These are phyloP conservation scores for Eretmocerus hayati DNA, from an alignment of 2,888 invertebrate genomes.

Conservation along the genomic window DNA sequence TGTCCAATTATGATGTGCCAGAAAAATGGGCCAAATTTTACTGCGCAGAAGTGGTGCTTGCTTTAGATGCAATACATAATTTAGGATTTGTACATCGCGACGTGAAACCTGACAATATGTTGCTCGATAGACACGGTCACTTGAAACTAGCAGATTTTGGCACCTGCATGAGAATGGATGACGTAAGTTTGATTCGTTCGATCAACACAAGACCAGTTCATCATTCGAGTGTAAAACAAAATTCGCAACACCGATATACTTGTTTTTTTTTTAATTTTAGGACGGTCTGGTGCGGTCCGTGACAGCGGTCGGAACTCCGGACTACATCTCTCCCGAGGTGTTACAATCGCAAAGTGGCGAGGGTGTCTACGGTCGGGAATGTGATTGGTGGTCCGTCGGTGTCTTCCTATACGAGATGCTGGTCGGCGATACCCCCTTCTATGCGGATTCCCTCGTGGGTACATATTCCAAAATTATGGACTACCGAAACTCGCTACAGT, in stretches of 20 bases:
- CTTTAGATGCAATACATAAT: constrained; percentile 93
- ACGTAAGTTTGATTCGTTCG: constrained; percentile 45
- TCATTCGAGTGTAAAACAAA: neutral
- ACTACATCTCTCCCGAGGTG: constrained; percentile 99
- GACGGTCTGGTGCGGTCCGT: constrained; percentile 94
- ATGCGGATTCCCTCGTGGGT: constrained; percentile 95
- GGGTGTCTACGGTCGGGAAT: constrained; percentile 93
- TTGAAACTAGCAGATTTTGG: constrained; percentile 99
- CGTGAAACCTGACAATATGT: constrained; percentile 98
- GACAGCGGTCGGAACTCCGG: constrained; percentile 98
- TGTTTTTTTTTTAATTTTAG: constrained; percentile 38
- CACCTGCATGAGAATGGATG: constrained; percentile 98
- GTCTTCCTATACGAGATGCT: constrained; percentile 99
- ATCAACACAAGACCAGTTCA: neutral
- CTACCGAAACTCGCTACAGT: constrained; percentile 89
- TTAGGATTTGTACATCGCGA: constrained; percentile 97
- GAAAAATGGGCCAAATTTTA: constrained; percentile 99
- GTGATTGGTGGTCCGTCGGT: constrained; percentile 99
- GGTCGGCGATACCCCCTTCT: constrained; percentile 97
- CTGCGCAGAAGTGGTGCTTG: constrained; percentile 95
- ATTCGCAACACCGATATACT: neutral
- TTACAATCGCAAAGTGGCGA: constrained; percentile 93
- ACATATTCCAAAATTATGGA: constrained; percentile 99
- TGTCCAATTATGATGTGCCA: constrained; percentile 98
- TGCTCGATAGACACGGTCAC: constrained; percentile 91